phyloP scores from a whole-genome alignment of 2,888 invertebrate species.

The Stenodema calcarata region DNA sequence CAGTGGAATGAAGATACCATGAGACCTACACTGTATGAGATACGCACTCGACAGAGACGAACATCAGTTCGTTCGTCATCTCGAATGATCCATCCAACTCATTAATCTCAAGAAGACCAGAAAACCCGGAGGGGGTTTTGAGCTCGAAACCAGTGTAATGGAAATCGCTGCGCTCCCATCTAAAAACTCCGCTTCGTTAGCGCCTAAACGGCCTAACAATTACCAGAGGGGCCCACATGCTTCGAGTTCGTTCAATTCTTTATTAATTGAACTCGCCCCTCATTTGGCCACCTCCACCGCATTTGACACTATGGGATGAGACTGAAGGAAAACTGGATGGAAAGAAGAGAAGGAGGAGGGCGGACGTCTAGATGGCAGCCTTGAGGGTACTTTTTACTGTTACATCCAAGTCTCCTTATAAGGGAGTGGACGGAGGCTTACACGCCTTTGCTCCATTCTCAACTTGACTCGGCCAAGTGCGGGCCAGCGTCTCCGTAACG shows the following conservation, averaged over 20 bases:
- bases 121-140: background rate
- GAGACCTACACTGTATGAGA: too few relatives aligned
- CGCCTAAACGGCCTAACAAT: background rate
- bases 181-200: background rate
- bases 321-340: background rate
- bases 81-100: background rate
- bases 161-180: background rate
- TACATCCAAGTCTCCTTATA: conserved; percentile 38
- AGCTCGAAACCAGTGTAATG: background rate
- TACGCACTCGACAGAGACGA: background rate
- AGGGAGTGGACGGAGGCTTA: conserved; percentile 31
- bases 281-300: background rate
- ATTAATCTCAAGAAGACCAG: background rate
- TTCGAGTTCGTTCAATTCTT: background rate
- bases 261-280: background rate
- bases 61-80: background rate
- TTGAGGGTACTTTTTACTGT: conserved; percentile 46
- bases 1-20: too few relatives aligned
- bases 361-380: conserved; percentile 1
- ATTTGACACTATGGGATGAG: background rate
- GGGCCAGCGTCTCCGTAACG: conserved; percentile 29
- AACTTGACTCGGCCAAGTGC: conserved; percentile 44
- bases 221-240: background rate
- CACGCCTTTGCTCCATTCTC: conserved; percentile 44
- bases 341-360: background rate